Evolutionary conservation across 2,113 vertebrate species (phyloP).

Genomic region (Ptyas mucosa): DNA sequence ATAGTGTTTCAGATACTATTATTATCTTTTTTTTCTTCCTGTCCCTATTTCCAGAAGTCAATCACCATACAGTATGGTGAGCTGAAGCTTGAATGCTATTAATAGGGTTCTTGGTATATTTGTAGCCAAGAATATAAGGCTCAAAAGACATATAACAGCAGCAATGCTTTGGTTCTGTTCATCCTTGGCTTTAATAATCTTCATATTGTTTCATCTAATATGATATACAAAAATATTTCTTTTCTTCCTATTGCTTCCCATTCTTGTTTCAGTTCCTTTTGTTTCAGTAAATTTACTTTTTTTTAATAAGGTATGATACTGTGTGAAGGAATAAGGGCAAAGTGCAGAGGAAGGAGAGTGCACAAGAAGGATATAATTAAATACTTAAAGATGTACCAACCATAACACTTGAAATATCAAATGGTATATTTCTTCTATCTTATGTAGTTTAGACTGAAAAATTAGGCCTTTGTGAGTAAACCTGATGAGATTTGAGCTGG

Average conservation of each 20-base stretch:
- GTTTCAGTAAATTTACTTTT: neutral
- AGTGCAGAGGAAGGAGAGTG: neutral
- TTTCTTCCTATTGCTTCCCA: neutral
- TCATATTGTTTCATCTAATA: neutral
- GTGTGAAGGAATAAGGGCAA: neutral
- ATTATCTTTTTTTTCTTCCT: neutral
- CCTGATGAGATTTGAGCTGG: neutral
- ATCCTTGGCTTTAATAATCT: neutral
- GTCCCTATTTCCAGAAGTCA: neutral
- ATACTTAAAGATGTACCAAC: neutral
- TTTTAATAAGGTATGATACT: neutral
- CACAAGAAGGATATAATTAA: neutral
- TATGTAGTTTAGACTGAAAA: neutral
- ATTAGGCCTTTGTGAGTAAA: neutral
- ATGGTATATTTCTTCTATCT: neutral
- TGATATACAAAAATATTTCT: neutral
- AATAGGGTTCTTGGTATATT: neutral
- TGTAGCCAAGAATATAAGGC: neutral
- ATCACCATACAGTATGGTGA: neutral
- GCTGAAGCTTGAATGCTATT: neutral
- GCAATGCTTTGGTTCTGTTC: too few relatives aligned
- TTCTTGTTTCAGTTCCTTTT: neutral
- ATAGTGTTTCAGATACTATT: neutral
- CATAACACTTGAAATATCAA: neutral
- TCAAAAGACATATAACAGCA: neutral